These are phyloP conservation scores for Otis tarda DNA, from an alignment of 2,113 vertebrate genomes.

Conservation along the genomic window DNA sequence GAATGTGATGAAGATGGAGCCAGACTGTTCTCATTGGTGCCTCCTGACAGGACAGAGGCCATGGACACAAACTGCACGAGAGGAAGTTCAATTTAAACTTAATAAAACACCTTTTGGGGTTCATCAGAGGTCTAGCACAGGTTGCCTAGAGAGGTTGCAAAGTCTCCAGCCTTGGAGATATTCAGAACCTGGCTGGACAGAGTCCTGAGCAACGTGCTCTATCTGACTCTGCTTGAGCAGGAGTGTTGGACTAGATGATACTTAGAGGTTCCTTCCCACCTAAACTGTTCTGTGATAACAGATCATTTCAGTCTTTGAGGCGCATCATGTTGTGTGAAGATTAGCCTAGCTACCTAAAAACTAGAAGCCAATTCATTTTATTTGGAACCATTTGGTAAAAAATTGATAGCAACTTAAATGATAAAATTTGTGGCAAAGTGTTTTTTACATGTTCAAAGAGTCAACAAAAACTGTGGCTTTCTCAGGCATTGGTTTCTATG, in stretches of 20 bases:
- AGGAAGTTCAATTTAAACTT: neutral
- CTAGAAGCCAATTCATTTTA: neutral
- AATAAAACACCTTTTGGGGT: neutral
- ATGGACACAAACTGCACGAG: neutral
- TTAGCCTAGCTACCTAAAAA: neutral
- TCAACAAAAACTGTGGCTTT: neutral
- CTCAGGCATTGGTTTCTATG: neutral
- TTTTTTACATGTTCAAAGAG: neutral
- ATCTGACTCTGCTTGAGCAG: neutral
- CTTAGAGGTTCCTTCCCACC: neutral
- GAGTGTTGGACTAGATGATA: no score
- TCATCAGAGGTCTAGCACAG: neutral
- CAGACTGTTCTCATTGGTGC: neutral
- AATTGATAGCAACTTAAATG: neutral
- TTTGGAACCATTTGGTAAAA: neutral
- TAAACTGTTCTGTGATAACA: neutral
- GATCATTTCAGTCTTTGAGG: neutral
- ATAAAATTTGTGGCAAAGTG: neutral
- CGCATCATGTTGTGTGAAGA: neutral
- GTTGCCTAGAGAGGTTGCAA: neutral
- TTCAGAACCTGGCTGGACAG: neutral
- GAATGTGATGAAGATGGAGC: neutral
- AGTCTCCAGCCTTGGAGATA: neutral
- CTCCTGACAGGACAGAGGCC: neutral
- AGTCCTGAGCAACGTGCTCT: neutral